Evolutionary conservation across 2,113 vertebrate species (phyloP).

Genomic region (Ceyx cyanopectus): DNA sequence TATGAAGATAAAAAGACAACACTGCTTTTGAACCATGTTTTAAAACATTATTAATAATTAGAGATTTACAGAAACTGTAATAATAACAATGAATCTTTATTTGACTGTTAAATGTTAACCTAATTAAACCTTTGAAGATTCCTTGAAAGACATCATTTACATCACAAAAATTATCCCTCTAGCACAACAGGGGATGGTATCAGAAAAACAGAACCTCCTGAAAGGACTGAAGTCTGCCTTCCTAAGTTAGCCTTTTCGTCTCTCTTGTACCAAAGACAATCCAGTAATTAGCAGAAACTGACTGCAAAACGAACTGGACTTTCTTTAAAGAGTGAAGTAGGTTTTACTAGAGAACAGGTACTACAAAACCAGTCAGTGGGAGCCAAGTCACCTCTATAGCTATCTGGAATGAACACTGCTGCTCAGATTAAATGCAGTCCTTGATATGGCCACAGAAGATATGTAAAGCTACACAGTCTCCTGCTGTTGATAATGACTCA

Average conservation of each 20-base stretch:
- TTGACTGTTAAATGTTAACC: neutral
- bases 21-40: neutral
- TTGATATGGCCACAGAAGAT: slow-evolving; percentile 21
- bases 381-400: neutral
- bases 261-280: neutral
- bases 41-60: neutral
- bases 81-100: neutral
- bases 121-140: neutral
- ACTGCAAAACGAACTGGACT: neutral
- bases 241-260: neutral
- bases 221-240: neutral
- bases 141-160: neutral
- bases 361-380: neutral
- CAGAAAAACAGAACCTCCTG: neutral
- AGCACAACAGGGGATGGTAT: neutral
- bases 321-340: neutral
- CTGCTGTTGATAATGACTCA: slow-evolving; percentile 66
- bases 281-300: neutral
- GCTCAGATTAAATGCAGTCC: slow-evolving; percentile 1
- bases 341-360: neutral
- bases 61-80: neutral
- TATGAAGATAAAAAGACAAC: neutral
- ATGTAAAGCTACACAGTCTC: slow-evolving; percentile 12
- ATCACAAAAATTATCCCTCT: neutral
- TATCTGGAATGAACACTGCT: neutral